Evolutionary conservation across 2,113 vertebrate genomes (phyloP), one percentile per base, ranked within the genome.

Genomic region (Passer domesticus): DNA sequence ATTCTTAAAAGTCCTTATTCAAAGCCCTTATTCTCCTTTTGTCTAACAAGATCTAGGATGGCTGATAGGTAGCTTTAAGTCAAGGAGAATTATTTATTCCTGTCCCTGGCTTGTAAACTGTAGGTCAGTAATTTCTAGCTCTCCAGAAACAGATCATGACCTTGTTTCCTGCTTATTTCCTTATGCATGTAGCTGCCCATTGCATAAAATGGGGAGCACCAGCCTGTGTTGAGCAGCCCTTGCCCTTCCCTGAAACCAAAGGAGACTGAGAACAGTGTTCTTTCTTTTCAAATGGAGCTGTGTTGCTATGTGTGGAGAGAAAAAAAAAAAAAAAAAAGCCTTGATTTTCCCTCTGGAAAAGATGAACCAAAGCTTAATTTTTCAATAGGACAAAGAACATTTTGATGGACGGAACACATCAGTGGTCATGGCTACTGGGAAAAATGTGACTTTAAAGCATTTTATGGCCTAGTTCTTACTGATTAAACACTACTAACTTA

Each of bases 351-450:
- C 23, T 79, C 63, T 66, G 63, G 79, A 90, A 90, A 85, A 84
- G 63, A 86, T 60, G 69, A 92, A 82, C 49, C n/a, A 79, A 76
- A 95, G 58, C 58, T 89, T 82, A 73, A 72, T 89, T 94, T 91
- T 94, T 91, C 44, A 53, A 0, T 35, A 50, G 70, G 37, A 78
- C 83, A 94, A 87, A 90, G 77, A 69, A 37, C n/a, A 25, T 89
- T 94, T 79, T 84, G 41, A 30, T 83, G 63, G 47, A 79, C 39
- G 43, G n/a, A 81, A 27, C 15, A n/a, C 27, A 75, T 73, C 53
- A 37, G 37, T 75, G 44, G n/a, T 78, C 41, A 35, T 69, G 31
- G 23, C 62, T 91, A 43, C 70, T 73, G 66, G 53, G 37, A 85
- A 91, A 92, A 66, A 94, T 10, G 47, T 63, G 22, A 62, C 53